Evolutionary conservation across 2,888 invertebrate species (phyloP), one percentile per base, ranked within the genome.

Genomic region (Orthosia gothica): DNA sequence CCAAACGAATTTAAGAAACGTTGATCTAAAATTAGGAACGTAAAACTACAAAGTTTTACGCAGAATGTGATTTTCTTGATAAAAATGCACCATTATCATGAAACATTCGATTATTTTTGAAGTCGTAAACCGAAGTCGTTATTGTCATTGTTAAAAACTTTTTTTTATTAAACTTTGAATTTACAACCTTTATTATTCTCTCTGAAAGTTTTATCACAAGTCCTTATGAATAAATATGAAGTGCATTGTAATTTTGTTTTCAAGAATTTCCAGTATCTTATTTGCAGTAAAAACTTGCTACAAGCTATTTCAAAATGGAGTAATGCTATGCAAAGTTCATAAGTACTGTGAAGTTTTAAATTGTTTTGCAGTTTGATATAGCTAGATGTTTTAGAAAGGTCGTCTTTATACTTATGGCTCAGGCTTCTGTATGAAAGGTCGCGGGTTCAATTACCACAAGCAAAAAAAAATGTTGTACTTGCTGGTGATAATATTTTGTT

Each of bases 271-370:
- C 20, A 57, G 32, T 59, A 63, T 50, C 66, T 71, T 50, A 74
- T 79, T 83, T 69, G 69, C 66, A 75, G 59, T 72, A 67, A 67
- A 71, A 70, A 62, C 50, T 66, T 23, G 11, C 40, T 68, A 15
- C 12, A 67, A 61, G 59, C 70, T 26, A 58, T 70, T 62, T 62
- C 12, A 7, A 59, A 65, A 52, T 64, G 20, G n/a, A 74, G 16
- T 23, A n/a, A 13, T 49, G 65, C 16, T 68, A 61, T 50, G 65
- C 32, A 23, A 62, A 65, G 23, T 40, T 57, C n/a, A 13, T 18
- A 65, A 55, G 55, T 50, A 50, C 18, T 40, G 20, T 9, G n/a
- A 65, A 76, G 49, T 76, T 76, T 47, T 26, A 26, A 66, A 76
- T 74, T 26, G 57, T 76, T 74, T 13, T 57, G 55, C 49, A 45